Percentiles rank a stretch among this genome's conserved stretches.
phyloP scores from a whole-genome alignment of 2,888 invertebrate genomes.

The Chydorus sphaericus region DNA sequence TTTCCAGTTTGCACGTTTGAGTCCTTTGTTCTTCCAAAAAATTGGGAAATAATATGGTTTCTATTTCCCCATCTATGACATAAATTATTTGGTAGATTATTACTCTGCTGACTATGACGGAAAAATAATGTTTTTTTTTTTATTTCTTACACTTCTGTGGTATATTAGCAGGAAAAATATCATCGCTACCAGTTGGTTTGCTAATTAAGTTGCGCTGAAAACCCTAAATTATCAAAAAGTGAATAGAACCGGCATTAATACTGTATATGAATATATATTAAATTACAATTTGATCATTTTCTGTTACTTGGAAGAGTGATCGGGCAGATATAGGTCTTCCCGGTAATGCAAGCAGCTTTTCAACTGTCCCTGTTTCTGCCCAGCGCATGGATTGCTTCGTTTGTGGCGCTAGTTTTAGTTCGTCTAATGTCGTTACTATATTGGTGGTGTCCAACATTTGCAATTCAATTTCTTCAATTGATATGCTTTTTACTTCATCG shows the following conservation, averaged over 20 bases:
- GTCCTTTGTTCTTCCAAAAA: no score
- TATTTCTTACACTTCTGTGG: no score
- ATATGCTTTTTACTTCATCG: slow-evolving; percentile 97
- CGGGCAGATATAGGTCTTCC: slow-evolving; percentile 76
- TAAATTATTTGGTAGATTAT: no score
- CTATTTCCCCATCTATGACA: no score
- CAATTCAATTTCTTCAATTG: slow-evolving; percentile 98
- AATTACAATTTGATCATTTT: neutral
- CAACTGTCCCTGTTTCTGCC: slow-evolving; percentile 97
- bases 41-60: no score
- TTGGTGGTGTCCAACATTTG: slow-evolving; percentile 93
- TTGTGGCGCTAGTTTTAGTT: slow-evolving; percentile 94
- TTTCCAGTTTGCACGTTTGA: no score
- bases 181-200: slow-evolving; percentile 9
- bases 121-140: no score
- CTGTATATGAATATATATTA: neutral
- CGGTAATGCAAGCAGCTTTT: slow-evolving; percentile 84
- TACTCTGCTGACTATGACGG: no score
- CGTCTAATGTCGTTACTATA: slow-evolving; percentile 85
- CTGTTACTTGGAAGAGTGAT: slow-evolving; percentile 54
- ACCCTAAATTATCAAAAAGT: neutral
- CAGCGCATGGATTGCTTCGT: slow-evolving; percentile 95
- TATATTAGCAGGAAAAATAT: no score
- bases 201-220: slow-evolving; percentile 11
- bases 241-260: neutral